Evolutionary conservation across 2,113 vertebrate genomes (phyloP).

Genomic region (Macquaria australasica): DNA sequence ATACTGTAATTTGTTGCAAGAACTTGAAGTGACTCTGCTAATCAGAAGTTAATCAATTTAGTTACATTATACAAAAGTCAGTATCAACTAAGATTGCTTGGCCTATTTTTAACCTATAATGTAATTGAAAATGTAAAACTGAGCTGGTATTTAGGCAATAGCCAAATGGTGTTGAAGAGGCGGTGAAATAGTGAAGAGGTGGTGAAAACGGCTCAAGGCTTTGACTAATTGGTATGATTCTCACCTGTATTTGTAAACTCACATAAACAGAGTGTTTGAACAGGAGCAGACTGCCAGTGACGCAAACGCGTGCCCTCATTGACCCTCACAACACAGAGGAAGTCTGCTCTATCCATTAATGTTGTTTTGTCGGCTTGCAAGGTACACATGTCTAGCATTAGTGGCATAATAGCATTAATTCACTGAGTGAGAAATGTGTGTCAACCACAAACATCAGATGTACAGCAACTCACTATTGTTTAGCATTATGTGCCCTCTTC

Average conservation of each 20-base stretch:
- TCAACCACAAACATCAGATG: neutral
- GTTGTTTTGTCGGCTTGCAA: constrained; percentile 38
- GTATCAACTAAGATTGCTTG: neutral
- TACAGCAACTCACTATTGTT: neutral
- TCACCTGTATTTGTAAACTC: constrained; percentile 32
- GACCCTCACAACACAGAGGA: constrained; percentile 10
- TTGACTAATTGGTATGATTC: constrained; percentile 41
- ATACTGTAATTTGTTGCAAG: neutral
- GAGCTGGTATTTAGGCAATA: constrained; percentile 11
- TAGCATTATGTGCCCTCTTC: neutral
- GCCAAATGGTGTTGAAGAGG: constrained; percentile 45
- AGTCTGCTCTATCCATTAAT: constrained; percentile 22
- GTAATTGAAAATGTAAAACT: constrained; percentile 12
- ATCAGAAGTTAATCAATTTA: neutral
- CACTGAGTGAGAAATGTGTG: constrained; percentile 13
- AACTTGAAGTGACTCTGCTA: neutral
- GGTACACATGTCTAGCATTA: neutral
- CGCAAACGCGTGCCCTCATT: neutral
- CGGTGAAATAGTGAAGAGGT: constrained; percentile 49
- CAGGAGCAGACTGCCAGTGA: constrained; percentile 35
- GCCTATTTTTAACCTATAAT: neutral
- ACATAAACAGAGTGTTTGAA: constrained; percentile 25
- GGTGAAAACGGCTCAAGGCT: constrained; percentile 32
- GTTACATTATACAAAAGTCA: neutral
- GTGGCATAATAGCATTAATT: constrained; percentile 18